A percentile compares a stretch with the other conserved stretches of the same genome.
These are phyloP conservation scores for Anthrax anthrax DNA, from an alignment of 2,888 invertebrate species.

Conservation along the genomic window DNA sequence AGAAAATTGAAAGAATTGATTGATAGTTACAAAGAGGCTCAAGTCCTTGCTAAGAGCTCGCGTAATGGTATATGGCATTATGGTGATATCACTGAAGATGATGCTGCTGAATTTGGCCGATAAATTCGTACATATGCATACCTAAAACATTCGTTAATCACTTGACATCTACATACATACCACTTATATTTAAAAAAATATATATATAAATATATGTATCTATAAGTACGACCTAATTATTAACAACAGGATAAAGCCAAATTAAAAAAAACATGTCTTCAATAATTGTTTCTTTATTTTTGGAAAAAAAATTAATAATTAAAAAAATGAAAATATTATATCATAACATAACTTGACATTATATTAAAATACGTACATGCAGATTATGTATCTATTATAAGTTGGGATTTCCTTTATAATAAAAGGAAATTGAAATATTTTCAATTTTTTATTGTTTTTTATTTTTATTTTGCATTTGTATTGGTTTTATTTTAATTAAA, in stretches of 20 bases:
- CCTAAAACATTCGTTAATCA: too few relatives aligned
- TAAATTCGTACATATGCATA: constrained; percentile 18
- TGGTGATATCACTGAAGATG: constrained; percentile 68
- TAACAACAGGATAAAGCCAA: neutral
- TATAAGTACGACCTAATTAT: too few relatives aligned
- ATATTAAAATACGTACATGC: too few relatives aligned
- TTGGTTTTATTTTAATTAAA: too few relatives aligned
- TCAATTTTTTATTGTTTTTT: too few relatives aligned
- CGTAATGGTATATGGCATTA: constrained; percentile 93
- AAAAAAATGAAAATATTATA: too few relatives aligned
- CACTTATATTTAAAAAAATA: neutral
- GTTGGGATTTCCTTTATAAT: too few relatives aligned
- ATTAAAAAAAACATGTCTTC: neutral
- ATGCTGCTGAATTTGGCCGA: constrained; percentile 33
- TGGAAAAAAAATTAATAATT: neutral
- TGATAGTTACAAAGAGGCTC: constrained; percentile 69
- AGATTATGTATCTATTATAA: too few relatives aligned
- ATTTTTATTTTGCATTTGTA: too few relatives aligned
- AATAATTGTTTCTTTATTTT: neutral
- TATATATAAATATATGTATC: neutral
- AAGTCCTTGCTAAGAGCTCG: constrained; percentile 71
- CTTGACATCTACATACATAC: neutral
- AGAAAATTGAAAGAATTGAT: constrained; percentile 64
- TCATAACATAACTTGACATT: too few relatives aligned
- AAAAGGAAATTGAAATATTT: too few relatives aligned